phyloP scores from a whole-genome alignment of 2,113 vertebrate genomes.

The Geococcyx californianus region DNA sequence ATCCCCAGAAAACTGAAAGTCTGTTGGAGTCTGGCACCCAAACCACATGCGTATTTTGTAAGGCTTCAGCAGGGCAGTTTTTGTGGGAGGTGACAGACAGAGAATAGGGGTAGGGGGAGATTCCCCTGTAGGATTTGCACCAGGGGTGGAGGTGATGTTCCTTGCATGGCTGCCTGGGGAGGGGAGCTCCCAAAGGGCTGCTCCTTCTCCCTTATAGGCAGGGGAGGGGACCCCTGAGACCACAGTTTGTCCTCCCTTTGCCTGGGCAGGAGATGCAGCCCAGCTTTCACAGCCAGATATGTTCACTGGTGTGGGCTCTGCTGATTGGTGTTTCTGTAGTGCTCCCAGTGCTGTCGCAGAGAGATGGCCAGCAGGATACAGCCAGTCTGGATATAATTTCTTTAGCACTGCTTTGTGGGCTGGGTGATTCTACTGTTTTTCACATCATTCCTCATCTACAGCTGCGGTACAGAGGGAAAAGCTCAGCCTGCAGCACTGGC shows the following conservation, averaged over 20 bases:
- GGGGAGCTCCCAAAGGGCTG: neutral
- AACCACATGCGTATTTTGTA: neutral
- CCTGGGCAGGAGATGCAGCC: neutral
- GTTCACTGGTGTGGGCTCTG: neutral
- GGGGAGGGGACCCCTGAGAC: neutral
- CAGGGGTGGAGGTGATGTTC: neutral
- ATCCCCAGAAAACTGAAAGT: neutral
- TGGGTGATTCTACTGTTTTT: neutral
- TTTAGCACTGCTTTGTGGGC: neutral
- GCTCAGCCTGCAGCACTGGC: neutral
- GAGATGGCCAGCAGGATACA: neutral
- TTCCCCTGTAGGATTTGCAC: neutral
- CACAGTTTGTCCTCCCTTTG: neutral
- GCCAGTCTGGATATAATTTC: neutral
- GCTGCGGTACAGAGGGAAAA: neutral
- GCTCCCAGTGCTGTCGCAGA: neutral
- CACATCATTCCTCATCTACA: slow-evolving; percentile 5
- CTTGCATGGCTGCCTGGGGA: neutral
- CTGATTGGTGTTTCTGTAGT: neutral
- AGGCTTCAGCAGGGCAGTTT: neutral
- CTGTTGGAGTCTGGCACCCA: neutral
- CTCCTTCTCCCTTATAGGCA: neutral
- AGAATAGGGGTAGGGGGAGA: neutral
- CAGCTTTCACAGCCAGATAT: neutral
- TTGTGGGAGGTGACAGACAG: neutral